A percentile compares a stretch with the other conserved stretches of the same genome.
Conservation (phyloP, 2,888 invertebrate genomes). For the Synanthedon tipuliformis region DNA sequence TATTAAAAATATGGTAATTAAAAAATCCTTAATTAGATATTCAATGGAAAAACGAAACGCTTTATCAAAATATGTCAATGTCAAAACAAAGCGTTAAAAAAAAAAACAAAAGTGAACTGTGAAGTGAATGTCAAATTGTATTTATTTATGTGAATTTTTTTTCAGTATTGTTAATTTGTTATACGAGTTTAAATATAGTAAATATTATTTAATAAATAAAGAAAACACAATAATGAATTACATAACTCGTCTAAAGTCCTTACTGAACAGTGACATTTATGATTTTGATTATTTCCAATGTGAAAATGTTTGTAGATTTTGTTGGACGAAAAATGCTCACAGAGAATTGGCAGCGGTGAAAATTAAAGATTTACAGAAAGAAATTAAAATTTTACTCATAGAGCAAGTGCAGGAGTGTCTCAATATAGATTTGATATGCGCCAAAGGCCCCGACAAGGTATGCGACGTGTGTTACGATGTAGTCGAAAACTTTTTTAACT, state of each 20-base stretch:
- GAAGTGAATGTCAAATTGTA: too few relatives aligned
- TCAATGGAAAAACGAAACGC: too few relatives aligned
- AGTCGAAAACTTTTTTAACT: constrained; percentile 38
- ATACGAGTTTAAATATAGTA: too few relatives aligned
- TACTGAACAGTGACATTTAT: constrained; percentile 21
- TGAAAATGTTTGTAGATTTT: constrained; percentile 43
- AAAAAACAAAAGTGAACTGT: too few relatives aligned
- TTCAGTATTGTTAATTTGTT: too few relatives aligned
- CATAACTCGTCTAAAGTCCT: constrained; percentile 1
- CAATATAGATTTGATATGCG: constrained; percentile 26
- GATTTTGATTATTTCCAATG: constrained; percentile 42
- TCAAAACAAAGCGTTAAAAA: too few relatives aligned
- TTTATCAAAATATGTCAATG: too few relatives aligned
- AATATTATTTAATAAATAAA: too few relatives aligned
- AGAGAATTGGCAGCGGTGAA: constrained; percentile 18
- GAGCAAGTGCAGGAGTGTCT: constrained; percentile 39
- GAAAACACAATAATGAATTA: too few relatives aligned
- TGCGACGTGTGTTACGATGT: constrained; percentile 35
- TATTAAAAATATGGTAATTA: too few relatives aligned
- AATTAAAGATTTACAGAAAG: constrained; percentile 9
- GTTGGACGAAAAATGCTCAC: constrained; percentile 36
- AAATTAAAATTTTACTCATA: constrained; percentile 14
- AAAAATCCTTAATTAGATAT: too few relatives aligned
- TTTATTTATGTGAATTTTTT: too few relatives aligned
- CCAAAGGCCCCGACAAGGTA: constrained; percentile 26